Evolutionary conservation across 2,113 vertebrate genomes (phyloP), one percentile per base, ranked within the genome.

Genomic region (Catagonus wagneri): DNA sequence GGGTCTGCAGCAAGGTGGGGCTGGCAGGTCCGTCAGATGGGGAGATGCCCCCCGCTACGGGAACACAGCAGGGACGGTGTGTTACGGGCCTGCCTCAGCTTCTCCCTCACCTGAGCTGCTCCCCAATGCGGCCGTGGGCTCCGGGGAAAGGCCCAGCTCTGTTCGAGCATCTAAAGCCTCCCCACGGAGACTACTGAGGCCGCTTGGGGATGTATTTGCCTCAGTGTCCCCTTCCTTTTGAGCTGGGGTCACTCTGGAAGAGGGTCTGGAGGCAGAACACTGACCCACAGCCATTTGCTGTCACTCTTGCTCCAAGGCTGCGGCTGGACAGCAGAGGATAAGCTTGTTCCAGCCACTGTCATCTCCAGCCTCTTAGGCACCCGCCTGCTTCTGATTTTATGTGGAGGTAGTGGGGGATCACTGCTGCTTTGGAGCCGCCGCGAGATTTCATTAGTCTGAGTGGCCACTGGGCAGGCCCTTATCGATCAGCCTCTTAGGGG

Each of bases 361-460:
- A 61, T 12, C 72, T 71, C 52, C 15, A 79, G 23, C 20, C 69
- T 84, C 71, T 60, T 25, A 11, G 60, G 84, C 29, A 56, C n/a
- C 44, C 34, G 13, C 7, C 61, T 2, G 2, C 52, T 36, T 66
- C 34, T 39, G 7, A 71, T 89, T 96, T 44, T 54, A 61, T 93
- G 84, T 83, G 61, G 85, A 94, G 39, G 78, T 65, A 63, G 69
- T 29, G 44, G 61, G n/a, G 83, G 34, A 58, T 44, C 27, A 54
- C n/a, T 3, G 1, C 10, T 0, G 1, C 27, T 69, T 90, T 44
- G 4, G 27, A 95, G 78, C 11, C 8, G 0, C 86, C 0, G 1
- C 0, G 6, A 69, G 86, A 92, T 95, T 91, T 97, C 83, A 95
- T 96, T 93, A 96, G 83, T 80, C 52, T 50, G 93, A 95, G 72